These are phyloP conservation scores for Oryzias javanicus DNA, from an alignment of 2,113 vertebrate genomes.

Conservation along the genomic window DNA sequence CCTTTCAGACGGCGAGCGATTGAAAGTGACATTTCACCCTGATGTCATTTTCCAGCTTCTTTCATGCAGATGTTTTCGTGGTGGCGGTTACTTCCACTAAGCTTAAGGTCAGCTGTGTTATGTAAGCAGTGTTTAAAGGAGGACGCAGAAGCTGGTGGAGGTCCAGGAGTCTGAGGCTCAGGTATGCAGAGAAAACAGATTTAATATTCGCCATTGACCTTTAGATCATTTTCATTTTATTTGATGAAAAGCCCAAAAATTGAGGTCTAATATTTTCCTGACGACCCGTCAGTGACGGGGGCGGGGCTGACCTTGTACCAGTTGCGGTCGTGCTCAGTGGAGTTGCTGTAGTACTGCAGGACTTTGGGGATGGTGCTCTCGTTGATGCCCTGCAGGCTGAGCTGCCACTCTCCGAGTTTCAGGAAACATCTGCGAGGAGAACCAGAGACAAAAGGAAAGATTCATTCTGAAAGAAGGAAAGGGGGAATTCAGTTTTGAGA, in stretches of 20 bases:
- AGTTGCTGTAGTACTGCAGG: slow-evolving; percentile 94
- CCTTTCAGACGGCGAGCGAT: background rate
- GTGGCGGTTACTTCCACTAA: slow-evolving; percentile 6
- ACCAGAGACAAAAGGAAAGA: no score
- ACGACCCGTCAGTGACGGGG: background rate
- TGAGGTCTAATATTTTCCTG: slow-evolving; percentile 2
- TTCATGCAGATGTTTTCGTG: slow-evolving; percentile 13
- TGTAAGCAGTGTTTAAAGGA: slow-evolving; percentile 33
- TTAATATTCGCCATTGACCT: background rate
- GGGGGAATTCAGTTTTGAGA: no score
- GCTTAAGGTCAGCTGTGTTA: slow-evolving; percentile 33
- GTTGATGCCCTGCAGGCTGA: slow-evolving; percentile 97
- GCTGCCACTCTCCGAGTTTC: slow-evolving; percentile 98
- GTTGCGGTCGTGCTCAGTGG: slow-evolving; percentile 94
- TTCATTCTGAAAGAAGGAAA: background rate
- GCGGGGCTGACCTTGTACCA: slow-evolving; percentile 92
- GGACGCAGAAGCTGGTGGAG: slow-evolving; percentile 15
- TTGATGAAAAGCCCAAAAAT: no score
- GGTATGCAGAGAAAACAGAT: slow-evolving; percentile 7
- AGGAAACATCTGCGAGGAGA: slow-evolving; percentile 86
- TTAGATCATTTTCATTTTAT: no score
- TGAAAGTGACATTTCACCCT: slow-evolving; percentile 35
- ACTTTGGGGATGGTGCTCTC: slow-evolving; percentile 98
- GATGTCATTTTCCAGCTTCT: slow-evolving; percentile 36
- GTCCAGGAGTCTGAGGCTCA: slow-evolving; percentile 21